These are phyloP conservation scores for Cryptocephalus moraei DNA, from an alignment of 2,888 invertebrate species.

Conservation along the genomic window DNA sequence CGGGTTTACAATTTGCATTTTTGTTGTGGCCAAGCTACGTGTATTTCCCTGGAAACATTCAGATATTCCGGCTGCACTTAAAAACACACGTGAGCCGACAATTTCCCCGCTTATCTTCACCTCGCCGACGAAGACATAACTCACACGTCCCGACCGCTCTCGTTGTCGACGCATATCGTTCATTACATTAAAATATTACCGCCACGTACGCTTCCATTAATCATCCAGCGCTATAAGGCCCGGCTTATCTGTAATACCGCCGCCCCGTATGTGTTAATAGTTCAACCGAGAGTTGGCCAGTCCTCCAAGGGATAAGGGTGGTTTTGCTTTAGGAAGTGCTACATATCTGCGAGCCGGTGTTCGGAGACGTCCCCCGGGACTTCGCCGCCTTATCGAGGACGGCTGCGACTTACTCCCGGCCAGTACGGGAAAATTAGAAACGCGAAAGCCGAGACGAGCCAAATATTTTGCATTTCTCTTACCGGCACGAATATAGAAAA, in stretches of 20 bases:
- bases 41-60: too few species aligned
- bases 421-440: too few species aligned
- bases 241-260: constrained; percentile 27
- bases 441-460: too few species aligned
- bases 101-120: constrained; percentile 4
- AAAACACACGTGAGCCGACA: constrained; percentile 3
- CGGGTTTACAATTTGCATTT: too few species aligned
- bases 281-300: constrained; percentile 26
- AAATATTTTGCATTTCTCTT: too few species aligned
- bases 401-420: constrained; percentile 9
- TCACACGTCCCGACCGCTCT: not conserved
- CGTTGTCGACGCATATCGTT: constrained; percentile 20
- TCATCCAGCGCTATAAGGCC: constrained; percentile 17
- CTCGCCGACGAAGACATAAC: constrained; percentile 1
- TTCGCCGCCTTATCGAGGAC: constrained; percentile 34
- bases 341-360: constrained; percentile 36
- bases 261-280: constrained; percentile 33
- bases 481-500: too few species aligned
- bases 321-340: constrained; percentile 35
- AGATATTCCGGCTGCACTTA: not conserved
- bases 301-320: constrained; percentile 27
- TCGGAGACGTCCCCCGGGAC: constrained; percentile 30
- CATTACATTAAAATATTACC: constrained; percentile 27
- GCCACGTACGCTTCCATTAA: constrained; percentile 23
- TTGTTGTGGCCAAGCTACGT: too few species aligned